A percentile compares a stretch with the other conserved stretches of the same genome.
These are phyloP conservation scores for Drosophila kanekoi DNA, from an alignment of 2,888 invertebrate genomes.

Conservation along the genomic window DNA sequence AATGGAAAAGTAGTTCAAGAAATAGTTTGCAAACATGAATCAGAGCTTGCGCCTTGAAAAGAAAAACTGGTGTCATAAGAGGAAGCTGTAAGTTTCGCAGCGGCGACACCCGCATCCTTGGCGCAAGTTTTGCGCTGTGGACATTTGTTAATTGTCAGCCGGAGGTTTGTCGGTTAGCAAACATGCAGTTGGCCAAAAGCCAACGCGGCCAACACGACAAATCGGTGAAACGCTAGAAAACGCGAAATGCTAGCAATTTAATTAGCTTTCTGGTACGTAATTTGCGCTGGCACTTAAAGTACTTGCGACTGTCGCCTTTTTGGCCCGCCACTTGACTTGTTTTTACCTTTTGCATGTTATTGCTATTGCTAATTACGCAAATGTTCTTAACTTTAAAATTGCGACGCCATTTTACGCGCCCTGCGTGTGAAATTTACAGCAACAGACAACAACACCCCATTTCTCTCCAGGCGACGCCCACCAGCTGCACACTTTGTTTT, in stretches of 20 bases:
- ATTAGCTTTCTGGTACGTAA: conserved; percentile 69
- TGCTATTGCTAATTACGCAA: conserved; percentile 71
- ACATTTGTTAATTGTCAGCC: conserved; percentile 77
- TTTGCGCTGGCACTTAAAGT: conserved; percentile 64
- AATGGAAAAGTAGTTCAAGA: conserved; percentile 12
- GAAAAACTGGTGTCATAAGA: conserved; percentile 41
- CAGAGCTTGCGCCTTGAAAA: neutral
- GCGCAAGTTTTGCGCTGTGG: conserved; percentile 45
- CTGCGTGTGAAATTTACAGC: conserved; percentile 57
- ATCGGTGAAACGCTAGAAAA: conserved; percentile 23
- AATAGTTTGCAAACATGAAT: conserved; percentile 16
- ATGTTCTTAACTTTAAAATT: conserved; percentile 72
- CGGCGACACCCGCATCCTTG: conserved; percentile 53
- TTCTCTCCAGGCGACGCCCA: neutral
- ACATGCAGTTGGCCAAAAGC: conserved; percentile 77
- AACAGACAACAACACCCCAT: conserved; percentile 22
- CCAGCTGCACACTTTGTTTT: conserved; percentile 68
- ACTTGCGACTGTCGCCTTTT: conserved; percentile 17
- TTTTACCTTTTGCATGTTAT: conserved; percentile 42
- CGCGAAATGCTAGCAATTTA: conserved; percentile 71
- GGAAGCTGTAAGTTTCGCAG: conserved; percentile 8
- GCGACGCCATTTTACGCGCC: conserved; percentile 58
- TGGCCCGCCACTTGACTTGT: conserved; percentile 25
- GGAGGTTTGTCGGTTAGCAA: conserved; percentile 43
- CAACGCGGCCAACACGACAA: conserved; percentile 58